phyloP scores from a whole-genome alignment of 2,888 invertebrate species.

The Nudaria mundana region DNA sequence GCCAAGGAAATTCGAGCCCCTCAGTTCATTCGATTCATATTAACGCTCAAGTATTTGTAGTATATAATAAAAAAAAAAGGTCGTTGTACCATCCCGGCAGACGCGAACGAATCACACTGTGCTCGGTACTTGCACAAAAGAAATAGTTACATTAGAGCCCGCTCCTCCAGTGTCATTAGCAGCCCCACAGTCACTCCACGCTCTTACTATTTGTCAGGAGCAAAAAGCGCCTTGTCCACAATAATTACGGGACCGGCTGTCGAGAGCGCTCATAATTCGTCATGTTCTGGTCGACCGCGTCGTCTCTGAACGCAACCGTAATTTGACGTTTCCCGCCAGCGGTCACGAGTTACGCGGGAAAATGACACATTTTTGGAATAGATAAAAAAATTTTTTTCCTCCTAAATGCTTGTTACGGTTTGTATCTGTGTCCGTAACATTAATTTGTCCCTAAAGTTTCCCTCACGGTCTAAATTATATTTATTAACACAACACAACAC shows the following conservation, averaged over 20 bases:
- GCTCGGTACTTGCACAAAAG: slow-evolving; percentile 72
- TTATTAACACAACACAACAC: too few species aligned
- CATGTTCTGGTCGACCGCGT: slow-evolving; percentile 78
- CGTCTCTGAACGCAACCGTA: slow-evolving; percentile 73
- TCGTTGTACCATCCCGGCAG: slow-evolving; percentile 65
- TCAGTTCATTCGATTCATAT: slow-evolving; percentile 75
- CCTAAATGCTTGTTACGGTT: background rate
- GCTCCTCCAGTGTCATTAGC: slow-evolving; percentile 75
- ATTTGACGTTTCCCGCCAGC: slow-evolving; percentile 76
- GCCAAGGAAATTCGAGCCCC: slow-evolving; percentile 70
- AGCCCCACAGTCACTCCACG: slow-evolving; percentile 75
- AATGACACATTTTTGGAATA: slow-evolving; percentile 26
- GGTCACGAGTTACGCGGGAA: slow-evolving; percentile 62
- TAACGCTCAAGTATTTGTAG: slow-evolving; percentile 74
- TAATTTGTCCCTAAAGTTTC: too few species aligned
- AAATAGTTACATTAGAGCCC: slow-evolving; percentile 77
- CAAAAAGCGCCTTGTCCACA: slow-evolving; percentile 80
- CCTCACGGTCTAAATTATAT: too few species aligned
- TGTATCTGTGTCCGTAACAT: background rate
- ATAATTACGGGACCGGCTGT: slow-evolving; percentile 79
- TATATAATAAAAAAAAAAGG: slow-evolving; percentile 72
- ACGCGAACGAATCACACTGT: slow-evolving; percentile 60
- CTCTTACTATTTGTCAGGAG: slow-evolving; percentile 78
- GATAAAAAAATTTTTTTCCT: background rate
- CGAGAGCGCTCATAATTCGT: slow-evolving; percentile 76